Evolutionary conservation across 2,888 invertebrate species (phyloP), one percentile per base, ranked within the genome.

Genomic region (Bembecia ichneumoniformis): DNA sequence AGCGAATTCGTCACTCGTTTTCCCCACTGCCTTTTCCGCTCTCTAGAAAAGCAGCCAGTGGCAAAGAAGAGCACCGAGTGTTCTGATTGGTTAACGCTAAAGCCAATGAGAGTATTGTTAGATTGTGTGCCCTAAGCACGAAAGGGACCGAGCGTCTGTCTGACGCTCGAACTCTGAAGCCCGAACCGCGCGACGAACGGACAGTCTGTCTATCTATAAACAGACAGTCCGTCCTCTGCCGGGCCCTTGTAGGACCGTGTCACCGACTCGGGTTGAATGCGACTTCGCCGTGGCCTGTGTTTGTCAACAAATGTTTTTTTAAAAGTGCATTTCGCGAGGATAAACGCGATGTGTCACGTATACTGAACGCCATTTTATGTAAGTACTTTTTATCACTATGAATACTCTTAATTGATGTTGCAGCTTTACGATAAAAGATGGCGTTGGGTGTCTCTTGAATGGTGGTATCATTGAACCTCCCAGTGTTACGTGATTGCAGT

Each of bases 171-270:
- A 46, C 35, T 48, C 20, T 28, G 20, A 28, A 52, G 43, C 51
- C 35, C 45, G 47, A 28, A 28, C 28, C 28, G 28, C 28, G 28
- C 28, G 9, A 28, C 55, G 54, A 52, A 61, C 62, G 67, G 64
- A 64, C 80, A 83, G 82, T 84, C 75, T 74, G 74, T 68, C 65
- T 28, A 28, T 28, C 28, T 28, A 28, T 28, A 20, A 20, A 28
- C 28, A 28, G 28, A 28, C 28, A 28, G 28, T 28, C 28, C 28
- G 28, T 9, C 7, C 28, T 28, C 7, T 28, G 28, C 69, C 70
- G 72, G 75, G 81, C 81, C 82, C 82, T 83, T 80, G 82, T 73
- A 67, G 69, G 67, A 74, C 65, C 63, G 80, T 72, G 70, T 72
- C 55, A 60, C 60, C 55, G 62, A 62, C 68, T 67, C 67, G 59